Evolutionary conservation across 2,797 vertebrate species (phyloP), one percentile per base, ranked within the genome.

Genomic region (Chelon auratus): DNA sequence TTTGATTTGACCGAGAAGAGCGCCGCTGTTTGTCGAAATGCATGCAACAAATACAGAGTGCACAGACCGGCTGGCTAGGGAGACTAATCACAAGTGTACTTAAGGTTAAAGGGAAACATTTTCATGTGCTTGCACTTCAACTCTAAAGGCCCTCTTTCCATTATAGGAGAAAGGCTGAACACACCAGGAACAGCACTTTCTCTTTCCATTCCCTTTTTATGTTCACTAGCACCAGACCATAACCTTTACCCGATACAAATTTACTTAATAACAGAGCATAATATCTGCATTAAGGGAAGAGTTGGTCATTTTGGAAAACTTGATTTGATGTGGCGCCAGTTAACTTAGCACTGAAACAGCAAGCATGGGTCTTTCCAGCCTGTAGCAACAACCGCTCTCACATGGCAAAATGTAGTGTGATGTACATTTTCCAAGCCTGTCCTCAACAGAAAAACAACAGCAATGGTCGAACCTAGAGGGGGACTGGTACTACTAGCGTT

Each of bases 1-100:
- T 84, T 80, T 79, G 72, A 84, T 85, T 77, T 84, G 54, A 54
- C 61, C 43, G 42, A 77, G 62, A 9, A 60, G 37, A 1, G 2
- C 59, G 60, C 33, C 39, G 55, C 24, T 78, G 71, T 80, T 81
- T 83, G 60, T 68, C 43, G 52, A 72, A 68, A 78, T 62, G 39
- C 65, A 59, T 64, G 10, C 33, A 70, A 74, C 24, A 65, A 75
- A 84, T 62, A 45, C 10, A 48, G 52, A 20, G 48, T 60, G 64
- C 18, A 26, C 22, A 36, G 63, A 48, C 14, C n/a, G 30, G 43
- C 66, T 43, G 51, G 20, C 48, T 22, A 15, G 37, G 37, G 50
- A 33, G 26, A 26, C 50, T 10, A n/a, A 57, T 33, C 74, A 60
- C 8, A 24, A 68, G 57, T 59, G 52, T 62, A 72, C 72, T 84